Conservation (phyloP, 2,113 vertebrate genomes). For the Pseudonaja textilis region DNA sequence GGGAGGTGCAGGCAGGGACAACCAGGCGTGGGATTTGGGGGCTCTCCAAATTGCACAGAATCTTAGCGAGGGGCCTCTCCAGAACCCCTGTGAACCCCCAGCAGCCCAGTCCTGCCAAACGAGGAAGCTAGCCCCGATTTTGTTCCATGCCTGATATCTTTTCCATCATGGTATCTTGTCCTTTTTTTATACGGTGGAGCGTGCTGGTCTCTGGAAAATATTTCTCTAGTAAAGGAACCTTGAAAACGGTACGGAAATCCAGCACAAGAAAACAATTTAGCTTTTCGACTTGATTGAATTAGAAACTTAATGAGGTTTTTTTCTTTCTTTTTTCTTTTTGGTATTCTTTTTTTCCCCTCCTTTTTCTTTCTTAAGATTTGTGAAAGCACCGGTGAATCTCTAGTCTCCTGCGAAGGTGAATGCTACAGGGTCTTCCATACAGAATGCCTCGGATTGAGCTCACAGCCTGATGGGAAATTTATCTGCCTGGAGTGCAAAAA, state of each 20-base stretch:
- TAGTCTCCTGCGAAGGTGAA: slow-evolving; percentile 87
- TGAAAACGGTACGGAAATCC: not conserved
- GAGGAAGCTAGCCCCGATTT: not conserved
- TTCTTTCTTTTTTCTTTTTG: not conserved
- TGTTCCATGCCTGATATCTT: not conserved
- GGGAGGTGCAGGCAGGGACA: too few species aligned
- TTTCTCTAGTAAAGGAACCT: not conserved
- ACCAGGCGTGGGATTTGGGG: too few species aligned
- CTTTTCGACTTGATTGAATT: not conserved
- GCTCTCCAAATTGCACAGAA: too few species aligned
- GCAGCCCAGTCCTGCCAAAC: too few species aligned
- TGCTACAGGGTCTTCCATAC: slow-evolving; percentile 85
- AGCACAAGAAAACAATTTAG: not conserved
- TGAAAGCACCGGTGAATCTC: slow-evolving; percentile 80
- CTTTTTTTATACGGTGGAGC: not conserved
- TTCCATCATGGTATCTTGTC: not conserved
- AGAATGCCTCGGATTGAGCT: slow-evolving; percentile 83
- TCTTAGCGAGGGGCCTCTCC: too few species aligned
- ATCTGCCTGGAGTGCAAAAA: slow-evolving; percentile 85
- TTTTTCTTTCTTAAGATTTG: slow-evolving; percentile 78
- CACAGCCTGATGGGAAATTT: slow-evolving; percentile 80
- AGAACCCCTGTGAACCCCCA: too few species aligned
- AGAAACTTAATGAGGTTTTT: not conserved
- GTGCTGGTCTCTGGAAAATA: not conserved
- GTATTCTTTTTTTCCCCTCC: not conserved